Evolutionary conservation across 1,140 invertebrate genomes (phyloP).

Genomic region (Drosophila tropicalis): DNA sequence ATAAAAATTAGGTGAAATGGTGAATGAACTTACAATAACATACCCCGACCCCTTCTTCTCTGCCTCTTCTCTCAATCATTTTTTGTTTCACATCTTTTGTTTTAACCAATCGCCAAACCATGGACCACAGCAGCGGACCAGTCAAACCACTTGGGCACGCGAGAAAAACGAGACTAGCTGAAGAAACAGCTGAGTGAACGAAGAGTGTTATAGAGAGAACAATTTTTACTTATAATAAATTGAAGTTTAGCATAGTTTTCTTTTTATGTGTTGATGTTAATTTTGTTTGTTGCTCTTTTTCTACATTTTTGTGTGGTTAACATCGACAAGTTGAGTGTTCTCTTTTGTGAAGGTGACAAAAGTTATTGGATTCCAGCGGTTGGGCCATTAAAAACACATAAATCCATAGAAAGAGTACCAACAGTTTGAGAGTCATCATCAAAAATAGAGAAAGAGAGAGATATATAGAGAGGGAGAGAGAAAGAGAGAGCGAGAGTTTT

Average conservation of each 20-base stretch:
- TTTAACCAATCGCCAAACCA: constrained; percentile 31
- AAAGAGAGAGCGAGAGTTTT: background rate
- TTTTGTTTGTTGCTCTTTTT: background rate
- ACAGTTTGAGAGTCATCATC: background rate
- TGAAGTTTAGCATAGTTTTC: constrained; percentile 10
- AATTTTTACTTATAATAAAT: constrained; percentile 35
- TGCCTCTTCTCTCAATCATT: background rate
- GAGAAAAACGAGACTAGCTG: constrained; percentile 65
- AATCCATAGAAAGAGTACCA: background rate
- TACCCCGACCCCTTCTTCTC: background rate
- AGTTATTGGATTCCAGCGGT: background rate
- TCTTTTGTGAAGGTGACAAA: constrained; percentile 3
- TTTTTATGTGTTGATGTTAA: background rate
- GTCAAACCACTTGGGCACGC: constrained; percentile 59
- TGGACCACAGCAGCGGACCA: constrained; percentile 54
- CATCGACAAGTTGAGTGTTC: background rate
- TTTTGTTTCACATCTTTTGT: constrained; percentile 30
- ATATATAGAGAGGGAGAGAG: background rate
- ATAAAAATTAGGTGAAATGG: constrained; percentile 77
- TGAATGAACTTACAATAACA: constrained; percentile 64
- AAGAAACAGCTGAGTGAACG: constrained; percentile 38
- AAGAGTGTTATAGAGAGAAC: constrained; percentile 6
- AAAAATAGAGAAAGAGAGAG: background rate
- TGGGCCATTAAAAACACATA: background rate
- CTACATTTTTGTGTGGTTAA: background rate